A percentile compares a stretch with the other conserved stretches of the same genome.
Evolutionary conservation across 2,797 vertebrate genomes (phyloP).

Genomic region (Manis javanica): DNA sequence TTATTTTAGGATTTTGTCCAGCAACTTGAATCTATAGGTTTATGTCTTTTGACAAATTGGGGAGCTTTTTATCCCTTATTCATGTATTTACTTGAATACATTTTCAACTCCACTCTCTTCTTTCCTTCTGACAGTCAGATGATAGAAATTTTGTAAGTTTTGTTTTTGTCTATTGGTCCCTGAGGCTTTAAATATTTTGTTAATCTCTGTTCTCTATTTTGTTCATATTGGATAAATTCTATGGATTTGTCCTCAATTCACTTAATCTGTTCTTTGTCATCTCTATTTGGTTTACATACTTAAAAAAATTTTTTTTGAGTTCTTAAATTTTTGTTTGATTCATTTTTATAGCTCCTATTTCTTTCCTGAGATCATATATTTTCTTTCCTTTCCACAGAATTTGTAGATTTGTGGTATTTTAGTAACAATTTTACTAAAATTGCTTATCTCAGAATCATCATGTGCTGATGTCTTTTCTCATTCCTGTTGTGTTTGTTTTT

Average conservation of each 20-base stretch:
- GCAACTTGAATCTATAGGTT: not conserved
- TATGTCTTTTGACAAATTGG: not conserved
- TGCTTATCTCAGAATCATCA: not conserved
- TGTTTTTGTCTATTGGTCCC: not conserved
- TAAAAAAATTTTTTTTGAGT: not conserved
- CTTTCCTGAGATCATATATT: not conserved
- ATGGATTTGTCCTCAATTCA: not conserved
- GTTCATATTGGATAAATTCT: not conserved
- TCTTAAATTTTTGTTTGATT: not conserved
- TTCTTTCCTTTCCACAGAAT: not conserved
- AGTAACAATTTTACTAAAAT: not conserved
- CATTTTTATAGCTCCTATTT: not conserved
- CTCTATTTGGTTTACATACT: not conserved
- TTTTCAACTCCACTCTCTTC: not conserved
- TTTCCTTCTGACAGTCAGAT: not conserved
- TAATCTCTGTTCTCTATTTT: not conserved
- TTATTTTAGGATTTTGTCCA: not conserved
- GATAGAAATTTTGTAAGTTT: not conserved
- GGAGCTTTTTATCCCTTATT: not conserved
- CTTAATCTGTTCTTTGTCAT: not conserved
- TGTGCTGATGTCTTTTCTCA: not conserved
- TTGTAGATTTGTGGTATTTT: not conserved
- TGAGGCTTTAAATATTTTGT: not conserved
- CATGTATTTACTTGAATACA: not conserved
- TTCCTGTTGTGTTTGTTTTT: not conserved